Base-by-base conservation (phyloP, 1,140 invertebrate genomes). In the Saccostrea echinata region DNA sequence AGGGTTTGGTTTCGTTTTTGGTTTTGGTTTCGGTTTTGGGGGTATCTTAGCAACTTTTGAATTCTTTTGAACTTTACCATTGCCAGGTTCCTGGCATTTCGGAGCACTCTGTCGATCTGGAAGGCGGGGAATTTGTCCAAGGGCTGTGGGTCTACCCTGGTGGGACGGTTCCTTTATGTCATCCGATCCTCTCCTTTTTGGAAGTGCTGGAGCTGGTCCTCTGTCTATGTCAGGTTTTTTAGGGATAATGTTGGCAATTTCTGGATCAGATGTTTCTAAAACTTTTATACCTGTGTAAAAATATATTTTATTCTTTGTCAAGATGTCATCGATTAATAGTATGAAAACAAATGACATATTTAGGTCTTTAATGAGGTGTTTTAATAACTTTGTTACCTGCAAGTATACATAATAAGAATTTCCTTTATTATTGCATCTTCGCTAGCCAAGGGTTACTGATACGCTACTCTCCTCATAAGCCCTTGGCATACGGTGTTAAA, bases 151-250 rank as follows among this genome's bases (percentile, higher is more conserved):
- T 80, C 21, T 80, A 13, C 24, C 1, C 35, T 80, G 18, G 16
- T 61, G 55, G 13, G 16, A 0, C 16, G 2, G 43, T 9, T 43
- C 43, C 6, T 61, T 61, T n/a, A 21, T 18, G 18, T 61, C 55
- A 61, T 8, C 4, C 0, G 55, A 61, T 61, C 18, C 55, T 21
- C 24, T 83, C 6, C 81, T 83, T 51, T 83, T 24, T 0, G 81
- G 81, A 51, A 83, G 33, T 83, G n/a, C 16, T 43, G 81, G 81
- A 9, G 81, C 35, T 12, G 35, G 81, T 51, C 35, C 81, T 51
- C 81, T 53, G 81, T 76, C 27, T 27, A 76, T 18, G 27, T 11
- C 24, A 16, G 24, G 13, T 76, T 76, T 27, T 76, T 11, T 11
- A 2, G 24, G 24, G 27, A 76, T 16, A 76, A 76, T 76, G 16